Evolutionary conservation across 2,113 vertebrate genomes (phyloP).

Genomic region (Takifugu bimaculatus): DNA sequence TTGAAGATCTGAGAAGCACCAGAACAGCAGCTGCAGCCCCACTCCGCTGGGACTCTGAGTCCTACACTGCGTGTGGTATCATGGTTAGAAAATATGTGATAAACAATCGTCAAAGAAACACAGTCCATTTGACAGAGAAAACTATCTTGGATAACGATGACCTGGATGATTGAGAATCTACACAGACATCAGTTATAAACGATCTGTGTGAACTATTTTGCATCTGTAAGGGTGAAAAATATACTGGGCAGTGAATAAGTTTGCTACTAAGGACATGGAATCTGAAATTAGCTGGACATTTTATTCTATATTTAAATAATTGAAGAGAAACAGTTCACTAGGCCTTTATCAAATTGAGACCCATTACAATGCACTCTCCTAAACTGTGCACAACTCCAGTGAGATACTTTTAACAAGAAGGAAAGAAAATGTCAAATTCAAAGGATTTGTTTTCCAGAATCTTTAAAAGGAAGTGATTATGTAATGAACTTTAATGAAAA

Average conservation of each 20-base stretch:
- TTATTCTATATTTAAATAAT: neutral
- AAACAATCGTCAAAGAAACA: slow-evolving; percentile 23
- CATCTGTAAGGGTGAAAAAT: neutral
- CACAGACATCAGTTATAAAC: slow-evolving; percentile 20
- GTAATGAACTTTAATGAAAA: slow-evolving; percentile 41
- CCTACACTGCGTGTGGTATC: slow-evolving; percentile 28
- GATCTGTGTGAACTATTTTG: slow-evolving; percentile 22
- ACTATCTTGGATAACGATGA: too few relatives aligned
- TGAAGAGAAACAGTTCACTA: neutral
- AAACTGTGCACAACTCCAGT: neutral
- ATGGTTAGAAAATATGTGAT: slow-evolving; percentile 25
- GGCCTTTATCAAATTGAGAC: neutral
- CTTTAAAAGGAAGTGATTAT: neutral
- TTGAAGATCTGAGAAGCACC: slow-evolving; percentile 53
- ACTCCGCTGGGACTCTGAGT: slow-evolving; percentile 47
- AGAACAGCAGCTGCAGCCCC: slow-evolving; percentile 42
- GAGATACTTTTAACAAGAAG: neutral
- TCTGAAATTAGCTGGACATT: neutral
- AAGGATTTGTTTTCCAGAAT: neutral
- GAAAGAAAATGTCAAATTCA: neutral
- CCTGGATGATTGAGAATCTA: too few relatives aligned
- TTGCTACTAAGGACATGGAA: neutral
- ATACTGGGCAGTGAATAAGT: neutral
- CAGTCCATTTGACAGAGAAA: too few relatives aligned
- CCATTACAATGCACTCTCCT: neutral